Conservation (phyloP, 2,888 invertebrate species). For the Escarpia spicata region DNA sequence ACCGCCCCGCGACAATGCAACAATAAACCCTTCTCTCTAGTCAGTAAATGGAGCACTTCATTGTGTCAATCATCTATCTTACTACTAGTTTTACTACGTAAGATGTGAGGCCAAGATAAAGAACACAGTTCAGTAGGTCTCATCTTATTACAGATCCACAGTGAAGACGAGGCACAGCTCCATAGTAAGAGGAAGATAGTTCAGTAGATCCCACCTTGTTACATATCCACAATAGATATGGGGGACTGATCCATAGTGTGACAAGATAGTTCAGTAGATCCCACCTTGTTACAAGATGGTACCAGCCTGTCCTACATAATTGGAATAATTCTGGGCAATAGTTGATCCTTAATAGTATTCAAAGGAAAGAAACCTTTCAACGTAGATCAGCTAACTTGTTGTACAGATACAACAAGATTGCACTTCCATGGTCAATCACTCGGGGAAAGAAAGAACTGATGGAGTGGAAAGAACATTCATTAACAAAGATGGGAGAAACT, state of each 20-base stretch:
- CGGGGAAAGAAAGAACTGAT: background rate
- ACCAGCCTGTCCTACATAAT: background rate
- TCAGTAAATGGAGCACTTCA: constrained; percentile 3
- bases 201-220: no score
- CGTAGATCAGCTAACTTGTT: background rate
- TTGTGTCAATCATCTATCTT: background rate
- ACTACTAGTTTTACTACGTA: background rate
- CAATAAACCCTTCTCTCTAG: constrained; percentile 13
- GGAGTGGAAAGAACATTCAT: background rate
- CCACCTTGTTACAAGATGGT: no score
- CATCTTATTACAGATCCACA: background rate
- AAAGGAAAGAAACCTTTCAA: no score
- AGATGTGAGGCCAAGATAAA: background rate
- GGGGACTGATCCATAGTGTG: no score
- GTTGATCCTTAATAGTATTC: background rate
- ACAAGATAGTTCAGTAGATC: no score
- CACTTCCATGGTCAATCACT: background rate
- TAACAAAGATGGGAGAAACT: background rate
- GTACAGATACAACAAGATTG: background rate
- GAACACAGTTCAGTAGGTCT: background rate
- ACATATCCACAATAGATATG: no score
- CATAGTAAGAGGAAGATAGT: no score
- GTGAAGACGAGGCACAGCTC: background rate
- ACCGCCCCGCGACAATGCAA: background rate
- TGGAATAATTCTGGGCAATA: background rate